Evolutionary conservation across 2,797 vertebrate genomes (phyloP).

Genomic region (Capromys pilorides): DNA sequence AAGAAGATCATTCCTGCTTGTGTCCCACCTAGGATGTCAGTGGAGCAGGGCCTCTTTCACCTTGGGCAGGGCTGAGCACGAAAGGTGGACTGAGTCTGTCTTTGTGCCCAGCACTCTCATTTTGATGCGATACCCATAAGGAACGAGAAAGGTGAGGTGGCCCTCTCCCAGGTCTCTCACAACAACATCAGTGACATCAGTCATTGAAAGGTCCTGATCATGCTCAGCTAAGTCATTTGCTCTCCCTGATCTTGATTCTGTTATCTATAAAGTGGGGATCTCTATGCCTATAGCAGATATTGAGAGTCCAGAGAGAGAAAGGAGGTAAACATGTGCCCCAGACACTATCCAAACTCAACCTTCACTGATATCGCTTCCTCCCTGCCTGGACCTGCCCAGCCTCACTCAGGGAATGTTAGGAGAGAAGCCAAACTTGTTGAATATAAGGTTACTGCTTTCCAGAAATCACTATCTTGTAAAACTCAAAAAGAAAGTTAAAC

Average conservation of each 20-base stretch:
- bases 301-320: slow-evolving; percentile 18
- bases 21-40: not conserved
- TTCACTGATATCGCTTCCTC: slow-evolving; percentile 16
- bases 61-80: not conserved
- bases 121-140: slow-evolving; percentile 87
- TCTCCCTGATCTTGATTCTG: not conserved
- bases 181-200: slow-evolving; percentile 86
- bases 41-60: not conserved
- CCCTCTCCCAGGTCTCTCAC: slow-evolving; percentile 85
- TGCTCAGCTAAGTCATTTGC: not conserved
- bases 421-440: slow-evolving; percentile 84
- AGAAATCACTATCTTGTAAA: slow-evolving; percentile 82
- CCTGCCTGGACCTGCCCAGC: slow-evolving; percentile 26
- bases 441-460: slow-evolving; percentile 85
- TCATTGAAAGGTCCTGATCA: slow-evolving; percentile 78
- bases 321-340: not conserved
- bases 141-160: slow-evolving; percentile 87
- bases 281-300: not conserved
- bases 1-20: not conserved
- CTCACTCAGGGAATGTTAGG: slow-evolving; percentile 82
- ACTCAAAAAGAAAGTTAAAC: no score
- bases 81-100: slow-evolving; percentile 37
- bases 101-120: slow-evolving; percentile 80
- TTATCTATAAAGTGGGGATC: not conserved
- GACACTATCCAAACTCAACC: slow-evolving; percentile 11